phyloP scores from a whole-genome alignment of 2,888 invertebrate species.

The Clanis bilineata region DNA sequence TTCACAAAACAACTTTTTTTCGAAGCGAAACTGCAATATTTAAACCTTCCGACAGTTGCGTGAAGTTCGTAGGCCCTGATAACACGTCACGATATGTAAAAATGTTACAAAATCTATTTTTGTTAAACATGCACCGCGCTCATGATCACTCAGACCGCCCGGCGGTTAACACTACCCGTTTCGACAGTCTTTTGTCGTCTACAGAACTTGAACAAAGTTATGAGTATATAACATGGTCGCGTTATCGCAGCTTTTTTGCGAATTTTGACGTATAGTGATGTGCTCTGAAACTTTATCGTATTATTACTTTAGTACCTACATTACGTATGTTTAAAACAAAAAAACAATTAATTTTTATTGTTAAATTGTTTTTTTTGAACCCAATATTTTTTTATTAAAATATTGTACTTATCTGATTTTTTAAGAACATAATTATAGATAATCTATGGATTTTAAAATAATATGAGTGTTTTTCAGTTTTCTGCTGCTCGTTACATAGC shows the following conservation, averaged over 20 bases:
- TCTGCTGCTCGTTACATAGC: too few species aligned
- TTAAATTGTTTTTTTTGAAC: too few species aligned
- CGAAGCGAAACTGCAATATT: constrained; percentile 52
- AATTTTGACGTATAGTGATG: constrained; percentile 51
- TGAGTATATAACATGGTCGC: constrained; percentile 38
- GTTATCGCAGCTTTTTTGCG: constrained; percentile 29
- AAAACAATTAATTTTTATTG: not conserved
- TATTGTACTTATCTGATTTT: too few species aligned
- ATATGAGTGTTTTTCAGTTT: too few species aligned
- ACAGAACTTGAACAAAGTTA: constrained; percentile 19
- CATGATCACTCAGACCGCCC: constrained; percentile 66
- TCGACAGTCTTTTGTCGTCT: constrained; percentile 33
- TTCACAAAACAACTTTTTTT: constrained; percentile 53
- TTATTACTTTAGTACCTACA: too few species aligned
- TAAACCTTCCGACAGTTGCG: constrained; percentile 46
- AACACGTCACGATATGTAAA: constrained; percentile 73
- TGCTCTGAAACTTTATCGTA: not conserved
- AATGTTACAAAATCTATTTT: constrained; percentile 77
- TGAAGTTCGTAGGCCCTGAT: constrained; percentile 66
- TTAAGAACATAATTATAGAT: too few species aligned
- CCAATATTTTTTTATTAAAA: too few species aligned
- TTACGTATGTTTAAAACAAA: not conserved
- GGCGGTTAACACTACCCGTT: constrained; percentile 45
- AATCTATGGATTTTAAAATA: too few species aligned
- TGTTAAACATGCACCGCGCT: constrained; percentile 67